Evolutionary conservation across 1,140 invertebrate species (phyloP).

Genomic region (Drosophila ficusphila): DNA sequence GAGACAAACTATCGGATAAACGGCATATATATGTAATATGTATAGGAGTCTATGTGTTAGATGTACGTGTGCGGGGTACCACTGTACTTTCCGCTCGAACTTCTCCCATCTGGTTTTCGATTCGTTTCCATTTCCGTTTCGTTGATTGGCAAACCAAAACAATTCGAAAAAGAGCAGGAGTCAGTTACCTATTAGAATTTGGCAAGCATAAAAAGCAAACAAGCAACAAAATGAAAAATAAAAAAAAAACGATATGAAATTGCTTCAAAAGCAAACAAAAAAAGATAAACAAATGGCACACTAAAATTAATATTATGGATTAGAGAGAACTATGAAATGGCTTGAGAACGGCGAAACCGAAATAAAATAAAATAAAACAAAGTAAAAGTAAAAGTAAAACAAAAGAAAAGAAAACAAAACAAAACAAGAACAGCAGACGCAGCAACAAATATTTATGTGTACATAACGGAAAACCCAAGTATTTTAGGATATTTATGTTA

Average conservation of each 20-base stretch:
- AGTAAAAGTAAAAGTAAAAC: neutral
- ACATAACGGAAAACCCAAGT: conserved; percentile 49
- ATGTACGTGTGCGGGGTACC: conserved; percentile 39
- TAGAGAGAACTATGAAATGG: conserved; percentile 47
- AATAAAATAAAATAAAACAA: conserved; percentile 20
- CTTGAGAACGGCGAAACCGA: conserved; percentile 41
- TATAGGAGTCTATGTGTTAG: conserved; percentile 36
- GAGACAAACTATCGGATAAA: conserved; percentile 50
- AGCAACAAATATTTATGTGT: conserved; percentile 59
- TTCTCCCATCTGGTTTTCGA: conserved; percentile 43
- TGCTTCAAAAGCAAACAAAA: conserved; percentile 79
- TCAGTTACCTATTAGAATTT: conserved; percentile 84
- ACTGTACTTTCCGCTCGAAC: conserved; percentile 48
- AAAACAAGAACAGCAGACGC: conserved; percentile 16
- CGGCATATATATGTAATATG: conserved; percentile 35
- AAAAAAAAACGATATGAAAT: conserved; percentile 49
- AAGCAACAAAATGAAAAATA: conserved; percentile 32
- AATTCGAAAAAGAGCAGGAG: conserved; percentile 83
- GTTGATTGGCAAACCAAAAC: conserved; percentile 77
- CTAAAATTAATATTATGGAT: conserved; percentile 51
- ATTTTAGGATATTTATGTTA: conserved; percentile 81
- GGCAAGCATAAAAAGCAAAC: conserved; percentile 60
- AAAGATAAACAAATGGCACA: conserved; percentile 48
- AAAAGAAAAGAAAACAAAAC: conserved; percentile 17
- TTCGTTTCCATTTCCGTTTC: conserved; percentile 52